Base-by-base conservation (phyloP, 2,888 invertebrate genomes). In the Stomorhina lunata region DNA sequence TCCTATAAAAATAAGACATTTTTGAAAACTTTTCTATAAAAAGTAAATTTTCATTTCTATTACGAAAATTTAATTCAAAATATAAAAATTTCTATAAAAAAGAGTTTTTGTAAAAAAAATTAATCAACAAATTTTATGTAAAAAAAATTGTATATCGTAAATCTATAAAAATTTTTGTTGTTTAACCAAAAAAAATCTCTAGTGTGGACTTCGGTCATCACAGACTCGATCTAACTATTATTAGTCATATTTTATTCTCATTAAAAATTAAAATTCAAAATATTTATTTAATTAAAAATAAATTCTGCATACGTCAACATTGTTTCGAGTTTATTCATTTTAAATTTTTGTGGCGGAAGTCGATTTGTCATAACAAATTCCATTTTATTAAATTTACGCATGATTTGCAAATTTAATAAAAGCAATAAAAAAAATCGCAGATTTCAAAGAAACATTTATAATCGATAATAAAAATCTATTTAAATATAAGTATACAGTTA, bases 351-450 rank as follows among this genome's bases (percentile, higher is more conserved):
- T 61, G 48, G 17, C 66, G 66, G 79, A 80, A 53, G 45, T 63
- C 50, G 25, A 6, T 17, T 57, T 55, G 17, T n/a, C 20, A 12
- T 15, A 34, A 27, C 15, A 43, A n/a, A 61, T 69, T 40, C 17
- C 25, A 69, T 53, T 65, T 72, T 63, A 5, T 55, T 71, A 48
- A 20, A 27, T 43, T 37, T n/a, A 61, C 68, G 63, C 80, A 80
- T 75, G 63, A 55, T 63, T 68, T 69, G 22, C 53, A 48, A 40
- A 55, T 48, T 43, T 61, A 20, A 55, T 29, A 37, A 50, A 50
- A 5, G 22, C 12, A 50, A 34, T 48, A 29, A 10, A 20, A 29
- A 59, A 40, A 27, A 20, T n/a, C n/a, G 2, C n/a, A 15, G n/a
- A n/a, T 27, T 48, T 9, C 7, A 61, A 0, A 40, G 5, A 43